Conservation (phyloP, 2,888 invertebrate genomes). For the Caenorhabditis wallacei region DNA sequence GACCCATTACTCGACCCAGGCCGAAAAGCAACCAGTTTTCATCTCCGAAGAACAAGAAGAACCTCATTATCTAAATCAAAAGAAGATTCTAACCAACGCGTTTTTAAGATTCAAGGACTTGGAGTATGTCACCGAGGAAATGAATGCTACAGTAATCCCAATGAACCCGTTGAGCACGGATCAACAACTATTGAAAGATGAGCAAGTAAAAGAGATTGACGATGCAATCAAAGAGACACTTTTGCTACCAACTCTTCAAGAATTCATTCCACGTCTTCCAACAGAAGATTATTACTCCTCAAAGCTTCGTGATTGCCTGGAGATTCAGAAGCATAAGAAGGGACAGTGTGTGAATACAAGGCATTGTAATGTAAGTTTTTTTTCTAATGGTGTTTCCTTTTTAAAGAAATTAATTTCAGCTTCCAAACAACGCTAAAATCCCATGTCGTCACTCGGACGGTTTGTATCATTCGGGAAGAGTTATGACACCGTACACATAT, state of each 20-base stretch:
- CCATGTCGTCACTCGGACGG: conserved; percentile 49
- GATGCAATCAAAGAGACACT: conserved; percentile 36
- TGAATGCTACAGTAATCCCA: conserved; percentile 27
- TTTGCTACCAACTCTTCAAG: conserved; percentile 22
- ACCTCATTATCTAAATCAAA: conserved; percentile 26
- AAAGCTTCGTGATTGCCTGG: conserved; percentile 19
- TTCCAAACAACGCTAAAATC: conserved; percentile 46
- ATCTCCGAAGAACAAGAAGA: conserved; percentile 33
- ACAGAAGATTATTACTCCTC: conserved; percentile 45
- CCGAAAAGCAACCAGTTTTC: conserved; percentile 27
- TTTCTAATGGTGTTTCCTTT: neutral
- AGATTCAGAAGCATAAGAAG: conserved; percentile 12
- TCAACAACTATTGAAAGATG: conserved; percentile 26
- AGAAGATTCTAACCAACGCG: conserved; percentile 27
- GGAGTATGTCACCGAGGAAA: conserved; percentile 23
- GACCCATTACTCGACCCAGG: conserved; percentile 47
- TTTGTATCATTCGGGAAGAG: conserved; percentile 42
- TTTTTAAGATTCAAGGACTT: conserved; percentile 39
- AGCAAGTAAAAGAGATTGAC: conserved; percentile 25
- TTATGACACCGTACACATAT: conserved; percentile 45
- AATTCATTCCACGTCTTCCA: conserved; percentile 17
- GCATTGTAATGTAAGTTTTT: conserved; percentile 27
- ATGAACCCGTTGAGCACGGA: conserved; percentile 37
- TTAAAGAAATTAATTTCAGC: conserved; percentile 34
- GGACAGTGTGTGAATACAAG: conserved; percentile 39